Evolutionary conservation across 2,113 vertebrate species (phyloP), one percentile per base, ranked within the genome.

Genomic region (Gila orcuttii): DNA sequence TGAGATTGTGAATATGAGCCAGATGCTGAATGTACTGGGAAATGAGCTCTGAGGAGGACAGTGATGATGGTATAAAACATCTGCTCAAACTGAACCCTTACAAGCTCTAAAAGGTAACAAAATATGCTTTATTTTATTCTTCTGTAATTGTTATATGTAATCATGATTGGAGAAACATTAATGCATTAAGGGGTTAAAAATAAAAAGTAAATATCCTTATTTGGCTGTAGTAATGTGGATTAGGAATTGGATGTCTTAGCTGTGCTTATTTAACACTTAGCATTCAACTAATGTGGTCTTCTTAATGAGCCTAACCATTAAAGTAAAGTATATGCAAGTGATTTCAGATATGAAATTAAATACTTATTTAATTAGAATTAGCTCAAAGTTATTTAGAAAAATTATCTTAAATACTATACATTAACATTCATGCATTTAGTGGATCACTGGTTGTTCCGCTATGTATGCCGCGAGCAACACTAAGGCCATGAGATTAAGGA

Each of bases 361-460:
- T 71, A 13, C 23, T 45, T 13, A 45, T 45, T 19, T 10, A 42
- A 45, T 45, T 73, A 42, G 39, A 73, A 42, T 73, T n/a, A 73
- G 10, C 39, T n/a, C 36, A n/a, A n/a, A n/a, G n/a, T 36, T 36
- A 33, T 69, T 69, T 21, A 36, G 33, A 33, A 69, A 69, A 68
- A 69, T 36, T 3, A 36, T 19, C 31, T 31, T 17, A 69, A 21
- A 36, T 36, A 36, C 21, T 21, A 21, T 21, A 69, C 19, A 73
- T 45, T 73, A 73, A 13, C 39, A n/a, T 73, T 45, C 36, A 73
- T 73, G 36, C 69, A n/a, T 73, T 69, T 45, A n/a, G 69, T 23
- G 11, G 19, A 45, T 11, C 21, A 4, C 28, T 6, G 33, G 36
- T 73, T 73, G 21, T 73, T 45, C 21, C 5, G 68, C 36, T 19